phyloP scores from a whole-genome alignment of 2,113 vertebrate genomes.

The Menura novaehollandiae region DNA sequence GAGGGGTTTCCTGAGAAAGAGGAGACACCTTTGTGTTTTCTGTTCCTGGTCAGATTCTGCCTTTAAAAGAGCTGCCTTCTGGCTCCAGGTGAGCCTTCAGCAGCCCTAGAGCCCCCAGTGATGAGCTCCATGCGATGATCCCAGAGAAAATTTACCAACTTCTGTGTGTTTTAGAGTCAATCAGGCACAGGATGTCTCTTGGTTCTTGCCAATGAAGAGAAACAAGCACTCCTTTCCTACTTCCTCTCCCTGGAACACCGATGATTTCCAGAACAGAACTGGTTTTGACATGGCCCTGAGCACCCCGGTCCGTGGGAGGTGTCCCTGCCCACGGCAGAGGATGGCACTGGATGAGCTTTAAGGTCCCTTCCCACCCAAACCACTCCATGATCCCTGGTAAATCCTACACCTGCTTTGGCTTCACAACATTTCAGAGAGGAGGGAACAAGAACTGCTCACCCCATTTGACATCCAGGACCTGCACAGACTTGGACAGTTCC shows the following conservation, averaged over 20 bases:
- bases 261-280: neutral
- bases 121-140: fast-evolving
- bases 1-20: neutral
- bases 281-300: neutral
- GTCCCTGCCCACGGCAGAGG: neutral
- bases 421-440: neutral
- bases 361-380: neutral
- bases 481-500: too few species aligned
- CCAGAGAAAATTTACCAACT: neutral
- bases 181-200: fast-evolving
- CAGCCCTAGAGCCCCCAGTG: neutral
- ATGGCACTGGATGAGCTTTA: neutral
- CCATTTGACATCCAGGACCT: neutral
- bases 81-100: neutral
- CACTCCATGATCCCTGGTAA: neutral
- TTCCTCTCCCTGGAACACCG: neutral
- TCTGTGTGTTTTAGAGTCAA: neutral
- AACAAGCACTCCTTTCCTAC: neutral
- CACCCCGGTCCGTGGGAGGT: neutral
- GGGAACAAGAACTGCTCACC: fast-evolving
- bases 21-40: neutral
- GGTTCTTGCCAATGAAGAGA: neutral
- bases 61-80: neutral
- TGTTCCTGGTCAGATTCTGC: neutral
- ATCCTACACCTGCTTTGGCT: neutral